Base-by-base conservation (phyloP, 1,140 invertebrate species). In the Euwallacea fornicatus region DNA sequence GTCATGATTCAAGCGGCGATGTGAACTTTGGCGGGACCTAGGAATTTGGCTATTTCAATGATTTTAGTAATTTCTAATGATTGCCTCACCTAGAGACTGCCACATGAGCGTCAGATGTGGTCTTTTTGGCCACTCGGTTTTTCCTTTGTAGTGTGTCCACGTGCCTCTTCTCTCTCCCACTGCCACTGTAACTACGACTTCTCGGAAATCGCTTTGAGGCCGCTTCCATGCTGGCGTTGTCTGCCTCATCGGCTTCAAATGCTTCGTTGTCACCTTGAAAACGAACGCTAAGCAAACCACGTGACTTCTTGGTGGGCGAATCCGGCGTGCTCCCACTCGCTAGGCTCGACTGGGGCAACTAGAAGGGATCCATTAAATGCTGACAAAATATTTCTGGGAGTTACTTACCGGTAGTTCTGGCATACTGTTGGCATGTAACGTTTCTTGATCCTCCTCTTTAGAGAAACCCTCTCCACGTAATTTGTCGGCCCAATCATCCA, bases 241-340 rank as follows among this genome's bases (percentile, higher is more conserved):
- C 81, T 2, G 83, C 80, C 76, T 85, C 83, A 72, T 85, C 83
- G 0, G 81, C 83, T 77, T 86, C 86, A 73, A 87, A 87, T 0
- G 83, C 85, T 74, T 83, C 83, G 68, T 87, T 85, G 59, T 87
- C 85, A 0, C 87, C 88, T 74, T 90, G 87, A 74, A 91, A 90
- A 61, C 90, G 80, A 0, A 90, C 90, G 72, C 85, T 84, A 6
- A 85, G 75, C 63, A 82, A 72, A 0, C 79, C 80, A 56, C 80
- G 79, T 41, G 77, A 77, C 47, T 72, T 72, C 60, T 79, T 79
- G 61, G 71, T 77, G 7, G 79, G 81, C 2, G 79, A 81, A 33
- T 77, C 78, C 2, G 79, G 80, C 6, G 79, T 79, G 53, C 75
- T 72, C 21, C 59, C 70, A 55, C 71, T 71, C 10, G 68, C 46